Base-by-base conservation (phyloP, 2,888 invertebrate species). In the Aleiodes leptofemur region DNA sequence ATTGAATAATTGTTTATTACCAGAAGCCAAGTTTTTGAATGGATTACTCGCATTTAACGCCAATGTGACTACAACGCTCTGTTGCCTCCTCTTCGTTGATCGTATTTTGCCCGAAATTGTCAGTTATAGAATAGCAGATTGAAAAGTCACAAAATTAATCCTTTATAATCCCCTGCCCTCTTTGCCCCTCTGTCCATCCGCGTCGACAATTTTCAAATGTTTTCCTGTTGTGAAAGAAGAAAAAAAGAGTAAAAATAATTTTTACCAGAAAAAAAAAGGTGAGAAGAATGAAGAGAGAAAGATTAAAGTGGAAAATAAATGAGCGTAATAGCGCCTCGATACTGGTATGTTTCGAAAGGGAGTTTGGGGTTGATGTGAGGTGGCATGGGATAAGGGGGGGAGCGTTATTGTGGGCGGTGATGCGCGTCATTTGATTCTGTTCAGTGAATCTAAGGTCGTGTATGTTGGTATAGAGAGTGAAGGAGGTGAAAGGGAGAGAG, bases 1-100 rank as follows among this genome's bases (percentile, higher is more conserved):
- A 14, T 16, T 16, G 16, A 43, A 64, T 68, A 53, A 68, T 51
- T 51, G 48, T 66, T 53, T 50, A 68, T 68, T 51, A 31, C 31
- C 9, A 29, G 14, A 68, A 29, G 31, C 14, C 51, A 48, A 48
- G 31, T 68, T 31, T 43, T 68, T 53, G 80, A 83, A 81, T 80
- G 83, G 83, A 83, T 86, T 86, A 91, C 91, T 91, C 91, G 92
- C 91, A 92, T 92, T 93, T 92, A 92, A 92, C 92, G 92, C 92
- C 92, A 92, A 92, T 93, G 92, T 92, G 92, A 90, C 90, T 91
- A 91, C 91, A 91, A 91, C 91, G 92, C 91, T 91, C 90, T 90
- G 87, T 86, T 90, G 91, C 91, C 90, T 90, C 90, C 83, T 87
- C 88, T 90, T 90, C 90, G 90, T 87, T 88, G 90, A 91, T 88